phyloP scores from a whole-genome alignment of 2,797 vertebrate genomes.

The Lepus townsendii region DNA sequence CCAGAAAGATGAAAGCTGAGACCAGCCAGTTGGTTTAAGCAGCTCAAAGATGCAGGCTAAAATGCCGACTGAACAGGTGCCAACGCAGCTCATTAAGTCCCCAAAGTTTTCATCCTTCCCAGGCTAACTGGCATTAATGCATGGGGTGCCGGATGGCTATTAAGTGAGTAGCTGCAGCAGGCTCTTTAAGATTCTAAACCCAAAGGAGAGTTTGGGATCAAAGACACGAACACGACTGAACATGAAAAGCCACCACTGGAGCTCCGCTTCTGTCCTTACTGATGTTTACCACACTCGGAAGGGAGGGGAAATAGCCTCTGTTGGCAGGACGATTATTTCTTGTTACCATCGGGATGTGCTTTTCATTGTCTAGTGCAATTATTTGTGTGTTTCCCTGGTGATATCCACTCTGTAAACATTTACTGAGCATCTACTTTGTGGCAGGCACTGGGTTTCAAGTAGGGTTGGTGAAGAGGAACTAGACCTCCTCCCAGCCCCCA shows the following conservation, averaged over 20 bases:
- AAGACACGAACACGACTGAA: background rate
- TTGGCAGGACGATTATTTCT: background rate
- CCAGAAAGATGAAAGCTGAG: slow-evolving; percentile 23
- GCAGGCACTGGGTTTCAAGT: background rate
- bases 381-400: background rate
- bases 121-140: slow-evolving; percentile 66
- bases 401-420: background rate
- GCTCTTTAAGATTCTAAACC: slow-evolving; percentile 62
- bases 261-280: background rate
- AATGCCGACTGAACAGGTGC: slow-evolving; percentile 64
- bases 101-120: slow-evolving; percentile 69
- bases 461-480: background rate
- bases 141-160: background rate
- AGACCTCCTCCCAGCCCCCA: background rate
- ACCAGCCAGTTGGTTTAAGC: background rate
- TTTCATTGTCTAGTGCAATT: background rate
- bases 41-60: background rate
- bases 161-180: slow-evolving; percentile 8
- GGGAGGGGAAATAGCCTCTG: background rate
- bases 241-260: accelerated
- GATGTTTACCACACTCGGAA: background rate
- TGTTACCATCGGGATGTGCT: background rate
- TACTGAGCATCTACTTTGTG: background rate
- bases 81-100: slow-evolving; percentile 74
- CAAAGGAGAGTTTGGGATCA: slow-evolving; percentile 59